Conservation (phyloP, 2,113 vertebrate genomes). For the Trochalopteron elliotii region DNA sequence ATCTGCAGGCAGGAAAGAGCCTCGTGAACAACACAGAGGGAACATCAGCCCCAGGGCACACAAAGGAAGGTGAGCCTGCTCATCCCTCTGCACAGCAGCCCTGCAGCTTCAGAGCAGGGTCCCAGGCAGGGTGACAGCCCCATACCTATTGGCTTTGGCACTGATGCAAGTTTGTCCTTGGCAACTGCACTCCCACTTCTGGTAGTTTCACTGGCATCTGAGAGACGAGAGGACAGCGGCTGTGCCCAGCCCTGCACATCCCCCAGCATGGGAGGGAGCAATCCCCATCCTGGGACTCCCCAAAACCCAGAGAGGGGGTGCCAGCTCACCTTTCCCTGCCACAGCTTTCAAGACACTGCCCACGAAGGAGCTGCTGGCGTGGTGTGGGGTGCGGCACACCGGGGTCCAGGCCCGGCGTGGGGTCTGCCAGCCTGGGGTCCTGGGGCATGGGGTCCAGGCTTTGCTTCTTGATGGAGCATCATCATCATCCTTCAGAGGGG, state of each 20-base stretch:
- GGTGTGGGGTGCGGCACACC: neutral
- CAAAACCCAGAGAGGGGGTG: neutral
- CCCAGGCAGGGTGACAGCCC: neutral
- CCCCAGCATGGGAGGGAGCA: rapidly evolving
- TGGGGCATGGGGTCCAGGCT: neutral
- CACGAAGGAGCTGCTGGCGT: neutral
- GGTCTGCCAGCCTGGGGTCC: neutral
- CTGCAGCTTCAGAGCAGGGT: neutral
- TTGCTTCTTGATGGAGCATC: neutral
- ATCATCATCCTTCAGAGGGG: constrained; percentile 10
- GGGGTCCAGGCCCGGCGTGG: neutral
- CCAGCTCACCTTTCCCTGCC: constrained; percentile 56
- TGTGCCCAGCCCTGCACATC: neutral
- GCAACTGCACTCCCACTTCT: constrained; percentile 9
- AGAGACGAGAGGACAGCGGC: rapidly evolving
- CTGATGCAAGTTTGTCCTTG: constrained; percentile 21
- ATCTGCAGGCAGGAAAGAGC: neutral
- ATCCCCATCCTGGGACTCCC: neutral
- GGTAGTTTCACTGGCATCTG: neutral
- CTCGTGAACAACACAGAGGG: rapidly evolving
- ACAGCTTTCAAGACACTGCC: constrained; percentile 18
- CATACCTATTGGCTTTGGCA: constrained; percentile 53
- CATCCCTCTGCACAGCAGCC: neutral
- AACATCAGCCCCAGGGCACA: neutral
- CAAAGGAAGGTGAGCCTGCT: neutral